These are phyloP conservation scores for Drosophila mimica DNA, from an alignment of 2,888 invertebrate genomes.

Conservation along the genomic window DNA sequence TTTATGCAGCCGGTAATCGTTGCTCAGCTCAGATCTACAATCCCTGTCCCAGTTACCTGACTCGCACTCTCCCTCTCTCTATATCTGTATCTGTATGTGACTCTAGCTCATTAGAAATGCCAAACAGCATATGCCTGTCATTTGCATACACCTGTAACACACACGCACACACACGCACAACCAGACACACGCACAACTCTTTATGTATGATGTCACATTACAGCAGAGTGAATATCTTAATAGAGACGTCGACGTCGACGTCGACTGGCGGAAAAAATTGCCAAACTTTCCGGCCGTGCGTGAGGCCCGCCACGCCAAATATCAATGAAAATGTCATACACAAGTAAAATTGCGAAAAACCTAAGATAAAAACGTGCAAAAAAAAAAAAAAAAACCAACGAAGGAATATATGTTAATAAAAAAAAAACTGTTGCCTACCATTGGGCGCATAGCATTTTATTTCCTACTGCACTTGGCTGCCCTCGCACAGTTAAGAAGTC, in stretches of 20 bases:
- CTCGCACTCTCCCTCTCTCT: background rate
- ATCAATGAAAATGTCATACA: slow-evolving; percentile 79
- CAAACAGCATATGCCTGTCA: slow-evolving; percentile 77
- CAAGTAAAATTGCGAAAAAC: slow-evolving; percentile 61
- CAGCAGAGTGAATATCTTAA: slow-evolving; percentile 80
- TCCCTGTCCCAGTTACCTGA: slow-evolving; percentile 4
- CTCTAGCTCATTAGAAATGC: slow-evolving; percentile 75
- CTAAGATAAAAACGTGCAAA: slow-evolving; percentile 56
- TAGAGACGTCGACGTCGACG: slow-evolving; percentile 61
- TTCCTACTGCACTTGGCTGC: slow-evolving; percentile 67
- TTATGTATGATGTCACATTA: slow-evolving; percentile 79
- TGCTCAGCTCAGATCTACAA: slow-evolving; percentile 61
- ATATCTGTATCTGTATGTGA: slow-evolving; percentile 30
- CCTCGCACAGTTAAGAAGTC: slow-evolving; percentile 40
- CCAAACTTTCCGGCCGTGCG: slow-evolving; percentile 73
- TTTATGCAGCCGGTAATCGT: slow-evolving; percentile 77
- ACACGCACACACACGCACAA: slow-evolving; percentile 7
- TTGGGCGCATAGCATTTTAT: slow-evolving; percentile 46
- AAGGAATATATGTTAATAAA: slow-evolving; percentile 11
- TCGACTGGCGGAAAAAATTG: slow-evolving; percentile 76
- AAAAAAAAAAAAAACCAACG: slow-evolving; percentile 6
- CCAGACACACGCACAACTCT: slow-evolving; percentile 57
- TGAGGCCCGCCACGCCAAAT: slow-evolving; percentile 47
- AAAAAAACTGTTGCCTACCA: slow-evolving; percentile 61
- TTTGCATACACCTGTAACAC: slow-evolving; percentile 65